A percentile compares a stretch with the other conserved stretches of the same genome.
phyloP scores from a whole-genome alignment of 2,888 invertebrate species.

The Abrostola tripartita region DNA sequence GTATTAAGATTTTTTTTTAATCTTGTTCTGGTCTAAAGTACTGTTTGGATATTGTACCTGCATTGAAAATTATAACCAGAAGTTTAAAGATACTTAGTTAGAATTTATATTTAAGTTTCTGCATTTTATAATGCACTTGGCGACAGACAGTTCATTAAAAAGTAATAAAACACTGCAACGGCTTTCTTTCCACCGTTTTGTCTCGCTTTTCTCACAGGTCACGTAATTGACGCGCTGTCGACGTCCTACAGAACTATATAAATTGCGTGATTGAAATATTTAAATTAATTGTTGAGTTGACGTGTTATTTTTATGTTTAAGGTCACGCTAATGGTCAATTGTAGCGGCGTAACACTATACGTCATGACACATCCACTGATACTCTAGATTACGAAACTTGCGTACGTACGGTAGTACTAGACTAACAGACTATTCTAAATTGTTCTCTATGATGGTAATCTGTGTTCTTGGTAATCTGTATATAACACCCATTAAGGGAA shows the following conservation, averaged over 20 bases:
- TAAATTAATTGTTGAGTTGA: constrained; percentile 10
- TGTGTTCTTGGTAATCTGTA: constrained; percentile 7
- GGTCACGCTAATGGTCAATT: constrained; percentile 27
- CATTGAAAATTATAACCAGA: too few species aligned
- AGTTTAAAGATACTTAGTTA: too few species aligned
- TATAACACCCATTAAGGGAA: constrained; percentile 21
- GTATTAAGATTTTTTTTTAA: too few species aligned
- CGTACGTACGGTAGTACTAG: constrained; percentile 23
- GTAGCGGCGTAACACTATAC: constrained; percentile 14
- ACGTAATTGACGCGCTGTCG: constrained; percentile 1
- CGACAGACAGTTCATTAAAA: constrained; percentile 9
- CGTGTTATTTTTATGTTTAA: constrained; percentile 16
- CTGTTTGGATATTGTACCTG: too few species aligned
- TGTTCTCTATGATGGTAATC: constrained; percentile 29
- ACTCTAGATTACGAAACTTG: constrained; percentile 32
- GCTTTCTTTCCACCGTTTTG: constrained; percentile 1
- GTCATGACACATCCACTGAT: constrained; percentile 40
- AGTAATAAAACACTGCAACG: constrained; percentile 13
- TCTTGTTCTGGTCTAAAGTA: too few species aligned
- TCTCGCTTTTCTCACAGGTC: constrained; percentile 7
- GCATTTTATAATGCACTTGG: not conserved
- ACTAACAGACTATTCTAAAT: constrained; percentile 36
- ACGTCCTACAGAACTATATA: constrained; percentile 8
- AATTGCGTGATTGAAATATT: constrained; percentile 15
- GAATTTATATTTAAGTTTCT: not conserved